Evolutionary conservation across 2,888 invertebrate species (phyloP).

Genomic region (Imbricaverruca yamaguchii): DNA sequence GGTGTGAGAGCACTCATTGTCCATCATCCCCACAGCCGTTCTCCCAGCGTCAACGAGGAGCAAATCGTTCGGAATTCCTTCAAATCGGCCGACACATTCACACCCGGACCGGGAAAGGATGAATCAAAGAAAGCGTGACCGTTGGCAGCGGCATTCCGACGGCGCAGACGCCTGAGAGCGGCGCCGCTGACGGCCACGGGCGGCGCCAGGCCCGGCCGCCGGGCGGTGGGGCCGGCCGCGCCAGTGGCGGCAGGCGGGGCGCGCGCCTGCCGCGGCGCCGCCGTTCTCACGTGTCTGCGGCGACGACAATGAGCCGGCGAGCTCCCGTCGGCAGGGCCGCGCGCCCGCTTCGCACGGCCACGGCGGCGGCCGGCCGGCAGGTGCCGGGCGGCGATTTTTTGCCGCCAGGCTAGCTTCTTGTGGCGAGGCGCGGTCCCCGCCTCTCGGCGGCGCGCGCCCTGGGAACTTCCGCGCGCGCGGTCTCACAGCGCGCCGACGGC

Average conservation of each 20-base stretch:
- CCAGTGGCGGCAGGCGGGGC: not conserved
- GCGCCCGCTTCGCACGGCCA: not conserved
- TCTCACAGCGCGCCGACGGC: not conserved
- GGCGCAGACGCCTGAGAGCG: not conserved
- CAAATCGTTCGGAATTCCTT: not conserved
- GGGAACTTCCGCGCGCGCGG: not conserved
- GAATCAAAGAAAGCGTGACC: constrained; percentile 4
- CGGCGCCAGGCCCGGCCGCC: not conserved
- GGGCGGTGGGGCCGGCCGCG: not conserved
- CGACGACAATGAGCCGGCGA: not conserved
- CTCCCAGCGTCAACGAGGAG: not conserved
- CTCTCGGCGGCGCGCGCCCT: not conserved
- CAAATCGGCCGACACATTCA: not conserved
- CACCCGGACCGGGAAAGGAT: not conserved
- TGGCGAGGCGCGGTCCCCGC: constrained; percentile 1
- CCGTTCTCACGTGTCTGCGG: constrained; percentile 3
- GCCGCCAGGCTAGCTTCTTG: not conserved
- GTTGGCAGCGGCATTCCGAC: constrained; percentile 8
- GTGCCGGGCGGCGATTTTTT: not conserved
- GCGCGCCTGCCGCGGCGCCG: not conserved
- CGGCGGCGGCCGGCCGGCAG: not conserved
- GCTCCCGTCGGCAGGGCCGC: not conserved
- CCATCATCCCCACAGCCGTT: too few species aligned
- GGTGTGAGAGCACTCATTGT: too few species aligned
- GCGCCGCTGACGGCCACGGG: not conserved